Percentiles rank a stretch among this genome's conserved stretches.
Conservation (phyloP, 2,888 invertebrate species). For the Nomada goodeniana region DNA sequence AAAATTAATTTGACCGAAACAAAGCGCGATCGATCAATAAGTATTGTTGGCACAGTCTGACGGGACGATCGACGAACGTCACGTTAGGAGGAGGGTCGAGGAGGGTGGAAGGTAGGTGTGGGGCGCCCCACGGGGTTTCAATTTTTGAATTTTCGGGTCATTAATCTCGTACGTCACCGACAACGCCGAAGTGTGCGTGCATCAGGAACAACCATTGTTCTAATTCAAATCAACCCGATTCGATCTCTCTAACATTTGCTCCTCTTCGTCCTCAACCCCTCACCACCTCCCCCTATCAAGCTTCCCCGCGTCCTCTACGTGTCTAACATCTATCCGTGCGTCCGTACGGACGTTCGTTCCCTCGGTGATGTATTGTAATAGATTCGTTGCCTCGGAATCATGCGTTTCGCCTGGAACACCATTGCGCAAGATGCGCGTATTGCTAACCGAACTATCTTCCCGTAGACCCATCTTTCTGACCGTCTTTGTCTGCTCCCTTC, state of each 20-base stretch:
- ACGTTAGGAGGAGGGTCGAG: slow-evolving; percentile 44
- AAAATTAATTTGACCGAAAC: slow-evolving; percentile 77
- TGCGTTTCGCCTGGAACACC: slow-evolving; percentile 62
- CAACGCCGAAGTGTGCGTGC: slow-evolving; percentile 68
- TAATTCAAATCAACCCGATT: slow-evolving; percentile 76
- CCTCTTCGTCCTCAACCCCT: slow-evolving; percentile 12
- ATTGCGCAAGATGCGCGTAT: slow-evolving; percentile 70
- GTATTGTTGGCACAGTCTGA: slow-evolving; percentile 73
- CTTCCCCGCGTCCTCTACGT: slow-evolving; percentile 16
- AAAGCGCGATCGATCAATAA: slow-evolving; percentile 77
- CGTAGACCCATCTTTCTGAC: not conserved
- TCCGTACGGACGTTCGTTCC: slow-evolving; percentile 55
- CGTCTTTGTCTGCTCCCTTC: slow-evolving; percentile 19
- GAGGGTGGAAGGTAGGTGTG: slow-evolving; percentile 69
- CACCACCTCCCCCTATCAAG: slow-evolving; percentile 2
- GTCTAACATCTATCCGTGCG: slow-evolving; percentile 50
- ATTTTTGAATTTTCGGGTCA: slow-evolving; percentile 79
- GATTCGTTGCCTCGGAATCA: slow-evolving; percentile 70
- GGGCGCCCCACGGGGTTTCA: slow-evolving; percentile 75
- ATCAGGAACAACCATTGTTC: slow-evolving; percentile 75
- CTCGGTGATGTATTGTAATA: slow-evolving; percentile 71
- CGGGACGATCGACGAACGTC: slow-evolving; percentile 60
- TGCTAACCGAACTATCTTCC: slow-evolving; percentile 55
- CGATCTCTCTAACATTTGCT: slow-evolving; percentile 72
- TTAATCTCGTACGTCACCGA: slow-evolving; percentile 78